Conservation (phyloP, 2,888 invertebrate species). For the Chorisops tibialis region DNA sequence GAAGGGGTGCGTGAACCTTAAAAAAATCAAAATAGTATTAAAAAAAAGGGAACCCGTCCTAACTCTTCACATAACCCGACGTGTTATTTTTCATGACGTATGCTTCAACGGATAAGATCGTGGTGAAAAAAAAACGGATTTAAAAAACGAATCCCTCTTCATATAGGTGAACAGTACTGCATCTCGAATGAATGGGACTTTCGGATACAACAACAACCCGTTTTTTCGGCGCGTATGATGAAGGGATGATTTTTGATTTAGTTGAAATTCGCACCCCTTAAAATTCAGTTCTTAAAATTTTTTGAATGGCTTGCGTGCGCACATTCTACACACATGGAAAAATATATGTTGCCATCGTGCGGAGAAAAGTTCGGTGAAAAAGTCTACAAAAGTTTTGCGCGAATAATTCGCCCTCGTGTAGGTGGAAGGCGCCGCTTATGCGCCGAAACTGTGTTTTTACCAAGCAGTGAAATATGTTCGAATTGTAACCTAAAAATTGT, state of each 20-base stretch:
- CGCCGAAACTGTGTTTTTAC: constrained; percentile 28
- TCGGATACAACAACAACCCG: constrained; percentile 29
- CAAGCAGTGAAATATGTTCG: constrained; percentile 29
- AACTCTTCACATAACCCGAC: background rate
- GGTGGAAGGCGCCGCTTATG: constrained; percentile 26
- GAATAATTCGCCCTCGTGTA: constrained; percentile 3
- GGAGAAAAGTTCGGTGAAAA: constrained; percentile 23
- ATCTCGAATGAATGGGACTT: background rate
- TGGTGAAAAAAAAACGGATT: constrained; percentile 25
- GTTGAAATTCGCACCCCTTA: constrained; percentile 36
- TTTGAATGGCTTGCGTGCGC: constrained; percentile 31
- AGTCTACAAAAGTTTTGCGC: constrained; percentile 22
- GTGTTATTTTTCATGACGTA: constrained; percentile 19
- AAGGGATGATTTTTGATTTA: constrained; percentile 36
- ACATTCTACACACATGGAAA: constrained; percentile 17
- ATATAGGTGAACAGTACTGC: background rate
- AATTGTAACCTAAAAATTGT: constrained; percentile 31
- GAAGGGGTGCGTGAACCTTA: constrained; percentile 34
- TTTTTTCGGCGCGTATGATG: constrained; percentile 26
- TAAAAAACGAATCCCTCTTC: constrained; percentile 14
- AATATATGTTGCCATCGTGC: background rate
- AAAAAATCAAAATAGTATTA: constrained; percentile 28
- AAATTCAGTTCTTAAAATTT: constrained; percentile 34
- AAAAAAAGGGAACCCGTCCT: constrained; percentile 30
- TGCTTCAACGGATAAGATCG: no score